phyloP scores from a whole-genome alignment of 2,888 invertebrate species.

The Tetropium fuscum region DNA sequence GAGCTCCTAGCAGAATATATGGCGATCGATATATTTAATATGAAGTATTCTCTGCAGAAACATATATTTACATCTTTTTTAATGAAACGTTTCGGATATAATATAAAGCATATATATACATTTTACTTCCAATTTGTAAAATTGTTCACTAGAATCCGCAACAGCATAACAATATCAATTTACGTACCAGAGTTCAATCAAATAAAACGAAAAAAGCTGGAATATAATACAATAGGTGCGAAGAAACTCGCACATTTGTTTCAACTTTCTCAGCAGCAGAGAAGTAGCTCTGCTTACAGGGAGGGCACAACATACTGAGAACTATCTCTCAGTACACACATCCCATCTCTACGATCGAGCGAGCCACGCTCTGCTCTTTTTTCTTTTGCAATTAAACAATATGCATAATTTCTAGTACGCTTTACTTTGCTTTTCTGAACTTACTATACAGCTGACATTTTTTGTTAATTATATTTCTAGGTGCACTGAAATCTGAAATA shows the following conservation, averaged over 20 bases:
- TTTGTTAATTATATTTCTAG: too few species aligned
- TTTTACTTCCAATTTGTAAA: conserved; percentile 48
- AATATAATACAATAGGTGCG: conserved; percentile 46
- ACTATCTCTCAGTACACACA: not conserved
- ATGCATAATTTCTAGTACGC: too few species aligned
- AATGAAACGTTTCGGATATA: conserved; percentile 20
- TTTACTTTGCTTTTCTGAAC: too few species aligned
- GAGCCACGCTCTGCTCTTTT: too few species aligned
- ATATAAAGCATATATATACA: conserved; percentile 30
- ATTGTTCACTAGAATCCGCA: conserved; percentile 39
- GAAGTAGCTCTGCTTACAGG: conserved; percentile 28
- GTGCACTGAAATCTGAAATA: too few species aligned
- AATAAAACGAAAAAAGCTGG: conserved; percentile 41
- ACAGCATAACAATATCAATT: conserved; percentile 49
- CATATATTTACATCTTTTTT: conserved; percentile 18
- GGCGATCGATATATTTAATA: conserved; percentile 24
- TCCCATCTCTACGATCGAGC: too few species aligned
- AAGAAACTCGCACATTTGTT: conserved; percentile 35
- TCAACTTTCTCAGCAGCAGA: conserved; percentile 32
- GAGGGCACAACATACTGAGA: not conserved
- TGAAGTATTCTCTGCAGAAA: conserved; percentile 19
- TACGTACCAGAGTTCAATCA: conserved; percentile 48
- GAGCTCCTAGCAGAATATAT: too few species aligned
- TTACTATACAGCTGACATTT: too few species aligned
- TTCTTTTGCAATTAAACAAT: too few species aligned